Percentiles rank a stretch among this genome's conserved stretches.
Evolutionary conservation across 2,113 vertebrate species (phyloP).

Genomic region (Myxocyprinus asiaticus): DNA sequence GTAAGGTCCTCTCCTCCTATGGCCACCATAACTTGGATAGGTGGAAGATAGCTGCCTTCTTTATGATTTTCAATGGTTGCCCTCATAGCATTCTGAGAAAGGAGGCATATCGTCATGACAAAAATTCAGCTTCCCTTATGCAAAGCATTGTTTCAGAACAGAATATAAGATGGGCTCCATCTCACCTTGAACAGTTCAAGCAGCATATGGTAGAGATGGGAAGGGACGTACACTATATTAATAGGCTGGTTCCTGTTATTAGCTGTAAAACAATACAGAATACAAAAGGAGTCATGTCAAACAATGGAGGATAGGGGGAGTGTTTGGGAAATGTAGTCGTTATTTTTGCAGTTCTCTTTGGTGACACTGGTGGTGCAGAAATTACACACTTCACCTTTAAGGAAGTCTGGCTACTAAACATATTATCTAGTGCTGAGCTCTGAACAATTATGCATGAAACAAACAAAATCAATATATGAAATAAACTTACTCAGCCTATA

Average conservation of each 20-base stretch:
- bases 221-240: slow-evolving; percentile 90
- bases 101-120: slow-evolving; percentile 25
- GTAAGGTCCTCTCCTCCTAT: slow-evolving; percentile 91
- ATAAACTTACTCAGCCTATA: background rate
- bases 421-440: background rate
- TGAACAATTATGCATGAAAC: background rate
- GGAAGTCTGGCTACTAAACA: too few relatives aligned
- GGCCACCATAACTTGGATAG: slow-evolving; percentile 85
- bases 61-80: slow-evolving; percentile 90
- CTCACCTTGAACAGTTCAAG: slow-evolving; percentile 96
- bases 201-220: slow-evolving; percentile 95
- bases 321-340: too few relatives aligned
- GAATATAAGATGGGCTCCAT: slow-evolving; percentile 2
- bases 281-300: background rate
- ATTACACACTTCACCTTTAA: too few relatives aligned
- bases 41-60: slow-evolving; percentile 75
- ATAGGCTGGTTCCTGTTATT: slow-evolving; percentile 74
- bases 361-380: too few relatives aligned
- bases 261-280: slow-evolving; percentile 64
- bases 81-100: slow-evolving; percentile 89
- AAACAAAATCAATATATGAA: too few relatives aligned
- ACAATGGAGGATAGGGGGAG: too few relatives aligned
- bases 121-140: slow-evolving; percentile 15
- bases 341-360: too few relatives aligned
- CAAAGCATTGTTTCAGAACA: background rate